Base-by-base conservation (phyloP, 1,140 invertebrate species). In the Leptinotarsa defecta region DNA sequence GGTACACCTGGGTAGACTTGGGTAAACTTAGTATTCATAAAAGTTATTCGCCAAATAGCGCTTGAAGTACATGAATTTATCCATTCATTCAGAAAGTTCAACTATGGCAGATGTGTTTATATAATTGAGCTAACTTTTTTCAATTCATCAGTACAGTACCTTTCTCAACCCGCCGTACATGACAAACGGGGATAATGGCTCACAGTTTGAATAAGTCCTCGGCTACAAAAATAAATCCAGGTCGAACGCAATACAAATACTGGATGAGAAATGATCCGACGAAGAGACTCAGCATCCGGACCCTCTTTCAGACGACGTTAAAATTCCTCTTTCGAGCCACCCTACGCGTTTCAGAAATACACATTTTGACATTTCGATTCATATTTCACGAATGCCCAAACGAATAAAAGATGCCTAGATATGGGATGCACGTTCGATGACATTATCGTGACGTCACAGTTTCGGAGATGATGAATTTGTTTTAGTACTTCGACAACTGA, bases 381-480 rank as follows among this genome's bases (percentile, higher is more conserved):
- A 79, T 79, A 79, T 79, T 79, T 79, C 78, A 79, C 74, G 65
- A 43, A 72, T 68, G 15, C 49, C 71, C 15, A 19, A 8, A 57
- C 52, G n/a, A 57, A 57, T 57, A 19, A 57, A 57, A 74, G 68
- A 76, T 68, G 70, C 68, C 52, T 57, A 5, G 34, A 5, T 73
- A 78, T 76, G 43, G 24, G 8, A 73, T 75, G 74, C 74, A 77
- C 71, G 73, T 72, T 70, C 73, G 73, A 73, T 49, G 78, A 79
- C 75, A 75, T 71, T 76, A 72, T 74, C 72, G 73, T 76, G 77
- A 76, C 74, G 77, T 76, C 77, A 78, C 70, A 72, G 73, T 75
- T 75, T 77, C 64, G 65, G 74, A 34, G 80, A 81, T 80, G 76
- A 80, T 81, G 76, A 80, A 79, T 81, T 80, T 79, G 80, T 79